Evolutionary conservation across 2,888 invertebrate species (phyloP), one percentile per base, ranked within the genome.

Genomic region (Nomada lathburiana): DNA sequence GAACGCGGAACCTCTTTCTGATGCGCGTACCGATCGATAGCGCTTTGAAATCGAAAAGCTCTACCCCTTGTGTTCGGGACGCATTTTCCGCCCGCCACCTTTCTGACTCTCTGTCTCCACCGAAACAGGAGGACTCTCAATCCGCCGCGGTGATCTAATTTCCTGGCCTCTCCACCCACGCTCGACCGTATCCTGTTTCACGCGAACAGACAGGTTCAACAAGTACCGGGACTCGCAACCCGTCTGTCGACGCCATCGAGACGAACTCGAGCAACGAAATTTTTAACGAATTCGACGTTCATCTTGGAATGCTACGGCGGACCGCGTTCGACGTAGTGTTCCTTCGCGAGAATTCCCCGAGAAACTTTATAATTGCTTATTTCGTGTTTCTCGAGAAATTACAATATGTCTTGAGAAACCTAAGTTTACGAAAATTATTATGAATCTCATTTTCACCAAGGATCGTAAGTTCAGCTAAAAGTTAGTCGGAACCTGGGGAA

Each of bases 111-210:
- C 47, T 80, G 76, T 86, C 73, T 80, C 62, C 59, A 50, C 11
- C 76, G 52, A 20, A 23, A 52, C 72, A 47, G 42, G 53, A 74
- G 65, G 67, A 55, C 71, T 44, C 80, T 75, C 85, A 53, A 69
- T 76, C 76, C 73, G 69, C 75, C 72, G 13, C 55, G 71, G 68
- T 80, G 80, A 88, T 87, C 76, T 86, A 88, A 87, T 83, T 87
- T 88, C 84, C 88, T 81, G 65, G 47, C 16, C 76, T 75, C 64
- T 83, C 71, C 59, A 64, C 64, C 80, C 44, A 76, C 60, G 29
- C 72, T 59, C 68, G 59, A 74, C 68, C 69, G 68, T 72, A 74
- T 77, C 65, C 73, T 75, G 74, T 77, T 82, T 82, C 82, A 64
- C 75, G 73, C 52, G 70, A 84, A 82, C 75, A 68, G 82, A 76